Percentiles rank a stretch among this genome's conserved stretches.
Evolutionary conservation across 2,888 invertebrate genomes (phyloP).

Genomic region (Epirrhoe alternata): DNA sequence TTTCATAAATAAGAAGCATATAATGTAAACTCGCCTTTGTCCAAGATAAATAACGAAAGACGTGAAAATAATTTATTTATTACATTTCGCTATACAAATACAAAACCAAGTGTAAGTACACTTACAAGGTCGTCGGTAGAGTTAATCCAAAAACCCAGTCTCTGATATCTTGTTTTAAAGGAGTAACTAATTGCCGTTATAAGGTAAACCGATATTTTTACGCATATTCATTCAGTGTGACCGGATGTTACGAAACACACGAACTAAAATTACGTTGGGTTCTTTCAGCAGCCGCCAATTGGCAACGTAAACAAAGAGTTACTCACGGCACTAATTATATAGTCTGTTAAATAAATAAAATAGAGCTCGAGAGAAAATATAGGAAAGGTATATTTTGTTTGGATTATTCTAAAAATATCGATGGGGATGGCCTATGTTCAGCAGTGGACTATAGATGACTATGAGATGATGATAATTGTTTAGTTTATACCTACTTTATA

Average conservation of each 20-base stretch:
- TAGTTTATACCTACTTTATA: too few relatives aligned
- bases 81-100: not conserved
- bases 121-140: not conserved
- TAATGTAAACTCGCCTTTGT: not conserved
- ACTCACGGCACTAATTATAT: constrained; percentile 42
- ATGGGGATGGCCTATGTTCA: too few relatives aligned
- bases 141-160: not conserved
- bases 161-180: constrained; percentile 12
- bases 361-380: constrained; percentile 29
- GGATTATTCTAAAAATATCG: not conserved
- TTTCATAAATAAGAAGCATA: too few relatives aligned
- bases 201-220: constrained; percentile 24
- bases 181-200: constrained; percentile 19
- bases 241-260: constrained; percentile 45
- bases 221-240: constrained; percentile 24
- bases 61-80: not conserved
- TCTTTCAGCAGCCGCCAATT: constrained; percentile 45
- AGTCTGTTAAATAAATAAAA: constrained; percentile 40
- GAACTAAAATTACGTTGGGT: constrained; percentile 41
- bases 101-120: not conserved
- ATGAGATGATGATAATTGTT: too few relatives aligned
- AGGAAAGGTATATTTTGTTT: not conserved
- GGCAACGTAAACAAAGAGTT: constrained; percentile 47
- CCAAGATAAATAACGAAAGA: not conserved
- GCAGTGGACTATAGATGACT: too few relatives aligned